Base-by-base conservation (phyloP, 2,797 vertebrate genomes). In the Varecia variegata region DNA sequence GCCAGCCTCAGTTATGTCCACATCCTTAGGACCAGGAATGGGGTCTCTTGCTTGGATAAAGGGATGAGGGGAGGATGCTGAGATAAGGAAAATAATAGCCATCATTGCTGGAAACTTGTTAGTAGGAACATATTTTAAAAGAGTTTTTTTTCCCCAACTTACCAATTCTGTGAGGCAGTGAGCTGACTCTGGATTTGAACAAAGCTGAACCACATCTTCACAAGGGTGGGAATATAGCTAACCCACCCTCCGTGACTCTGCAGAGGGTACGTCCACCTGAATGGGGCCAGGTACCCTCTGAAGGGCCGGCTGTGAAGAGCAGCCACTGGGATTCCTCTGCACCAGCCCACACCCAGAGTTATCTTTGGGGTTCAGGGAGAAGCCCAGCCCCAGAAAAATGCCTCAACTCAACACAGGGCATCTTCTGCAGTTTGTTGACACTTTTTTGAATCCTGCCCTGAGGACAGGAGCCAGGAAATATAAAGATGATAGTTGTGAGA, bases 1-100 rank as follows among this genome's bases (percentile, higher is more conserved):
- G 23, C 2, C 7, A 9, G 2, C 4, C 70, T 95, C 3, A 0
- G 25, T 43, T n/a, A 40, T 2, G 0, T 27, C 1, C 27, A 70
- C 38, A 38, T 38, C 0, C 10, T 43, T 68, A 3, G n/a, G 38
- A 0, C 50, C 50, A 30, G 21, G 13, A 15, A 40, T 38, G 7
- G 12, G 25, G 27, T 10, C 30, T 47, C 27, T 4, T 79, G 14
- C 23, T 70, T 23, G 15, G 14, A 25, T 56, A 43, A 45, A 30
- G 4, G 10, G 15, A 3, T 58, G 14, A 9, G 23, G 20, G 10
- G 32, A 92, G 11, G 38, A 32, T 70, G 21, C 5, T 32, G 30
- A 74, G 4, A 60, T n/a, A 71, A 77, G 11, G 2, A 87, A 65
- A 73, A 74, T 30, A 27, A 43, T 2, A 73, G 23, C 43, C 23